Evolutionary conservation across 2,797 vertebrate species (phyloP).

Genomic region (Muscicapa striata): DNA sequence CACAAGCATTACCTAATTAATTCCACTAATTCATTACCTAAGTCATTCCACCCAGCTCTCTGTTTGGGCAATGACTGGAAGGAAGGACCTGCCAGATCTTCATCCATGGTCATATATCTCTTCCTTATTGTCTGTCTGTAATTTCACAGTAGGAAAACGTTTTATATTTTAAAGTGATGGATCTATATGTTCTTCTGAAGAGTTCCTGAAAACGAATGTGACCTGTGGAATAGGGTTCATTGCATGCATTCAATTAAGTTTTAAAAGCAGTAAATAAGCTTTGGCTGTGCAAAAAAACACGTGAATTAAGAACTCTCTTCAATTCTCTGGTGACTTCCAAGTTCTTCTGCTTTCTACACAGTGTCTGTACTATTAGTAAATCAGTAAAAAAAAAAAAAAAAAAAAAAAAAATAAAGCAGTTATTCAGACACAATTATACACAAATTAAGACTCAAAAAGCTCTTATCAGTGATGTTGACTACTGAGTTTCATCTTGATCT

Average conservation of each 20-base stretch:
- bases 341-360: background rate
- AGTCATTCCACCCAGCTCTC: background rate
- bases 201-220: background rate
- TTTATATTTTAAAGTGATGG: background rate
- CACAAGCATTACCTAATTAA: background rate
- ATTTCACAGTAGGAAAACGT: background rate
- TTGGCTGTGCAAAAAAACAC: background rate
- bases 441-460: conserved; percentile 27
- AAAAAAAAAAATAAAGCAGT: background rate
- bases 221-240: background rate
- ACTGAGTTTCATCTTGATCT: conserved; percentile 5
- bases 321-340: background rate
- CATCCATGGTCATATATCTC: rapidly evolving
- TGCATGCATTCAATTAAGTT: background rate
- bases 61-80: background rate
- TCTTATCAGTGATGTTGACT: conserved; percentile 23
- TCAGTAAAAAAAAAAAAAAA: background rate
- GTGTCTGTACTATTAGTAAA: background rate
- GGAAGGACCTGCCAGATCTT: background rate
- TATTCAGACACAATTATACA: conserved; percentile 4
- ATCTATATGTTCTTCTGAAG: background rate
- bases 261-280: background rate
- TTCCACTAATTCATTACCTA: too few relatives aligned
- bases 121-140: background rate
- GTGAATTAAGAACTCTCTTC: background rate